A percentile compares a stretch with the other conserved stretches of the same genome.
Evolutionary conservation across 2,888 invertebrate genomes (phyloP).

Genomic region (Zhuqinia jingwanae): DNA sequence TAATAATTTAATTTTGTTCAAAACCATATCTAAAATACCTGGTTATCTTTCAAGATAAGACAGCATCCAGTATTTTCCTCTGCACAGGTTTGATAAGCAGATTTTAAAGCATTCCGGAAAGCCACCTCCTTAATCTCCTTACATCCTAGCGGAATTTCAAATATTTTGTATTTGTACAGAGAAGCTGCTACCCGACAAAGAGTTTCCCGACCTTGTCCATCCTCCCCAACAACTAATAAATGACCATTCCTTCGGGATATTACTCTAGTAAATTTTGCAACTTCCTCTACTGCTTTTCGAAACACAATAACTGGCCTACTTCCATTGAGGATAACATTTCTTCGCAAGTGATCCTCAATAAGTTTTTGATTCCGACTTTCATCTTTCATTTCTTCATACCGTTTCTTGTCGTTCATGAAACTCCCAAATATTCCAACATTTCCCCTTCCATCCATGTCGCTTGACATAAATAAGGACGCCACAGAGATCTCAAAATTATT

Average conservation of each 20-base stretch:
- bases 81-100: conserved; percentile 1
- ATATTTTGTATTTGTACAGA: conserved; percentile 24
- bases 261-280: conserved; percentile 38
- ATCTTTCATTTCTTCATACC: conserved; percentile 50
- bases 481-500: conserved; percentile 52
- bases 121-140: not conserved
- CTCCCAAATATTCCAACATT: conserved; percentile 19
- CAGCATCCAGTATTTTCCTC: conserved; percentile 44
- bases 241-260: conserved; percentile 43
- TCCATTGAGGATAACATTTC: not conserved
- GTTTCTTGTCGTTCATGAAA: conserved; percentile 32
- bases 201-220: conserved; percentile 45
- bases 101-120: not conserved
- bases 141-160: conserved; percentile 19
- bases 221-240: conserved; percentile 27
- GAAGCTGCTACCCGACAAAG: not conserved
- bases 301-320: conserved; percentile 21
- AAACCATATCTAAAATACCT: conserved; percentile 13
- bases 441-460: not conserved
- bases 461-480: not conserved
- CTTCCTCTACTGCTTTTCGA: conserved; percentile 35
- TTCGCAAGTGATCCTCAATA: not conserved
- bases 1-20: not conserved
- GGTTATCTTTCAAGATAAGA: conserved; percentile 43
- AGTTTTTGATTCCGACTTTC: not conserved